Evolutionary conservation across 53 echinoderm and acorn worm species (phyloP), one percentile per base, ranked within the genome.

Genomic region (Luidia sarsii): DNA sequence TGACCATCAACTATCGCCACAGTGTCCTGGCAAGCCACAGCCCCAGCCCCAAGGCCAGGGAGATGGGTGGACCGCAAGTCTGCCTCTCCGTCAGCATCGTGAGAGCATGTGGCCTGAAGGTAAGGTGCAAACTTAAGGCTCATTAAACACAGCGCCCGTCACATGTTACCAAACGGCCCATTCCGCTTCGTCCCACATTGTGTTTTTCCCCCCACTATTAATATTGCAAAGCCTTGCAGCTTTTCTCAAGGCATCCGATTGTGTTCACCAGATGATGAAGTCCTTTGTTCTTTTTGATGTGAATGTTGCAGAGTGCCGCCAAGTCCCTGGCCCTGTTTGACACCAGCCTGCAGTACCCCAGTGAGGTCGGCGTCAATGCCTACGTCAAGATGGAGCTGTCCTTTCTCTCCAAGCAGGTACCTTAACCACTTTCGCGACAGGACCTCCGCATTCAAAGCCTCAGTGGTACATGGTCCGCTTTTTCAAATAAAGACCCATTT

Each of bases 21-120:
- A 73, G 66, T 5, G 22, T 83, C 18, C 56, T 89, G 3, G 49
- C 71, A 23, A 53, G 39, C 52, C 35, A 28, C 11, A 46, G 39
- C 34, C 7, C 84, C 6, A 10, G 38, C 30, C 63, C 84, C 6
- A 61, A 33, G 34, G n/a, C 25, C 46, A 39, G 25, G 46, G 71
- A 72, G 65, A 82, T 60, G 21, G 56, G 51, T 21, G 48, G 61
- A 14, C 70, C 54, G 7, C 92, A 92, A 39, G 93, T 91, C 33
- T 93, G 90, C 21, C 80, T 96, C 7, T 86, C 97, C 35, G 90
- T 96, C 10, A 79, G 90, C 14, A 48, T 96, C 19, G 30, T 86
- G 22, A 89, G 97, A 68, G 97, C 93, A 1, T 90, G 92, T 67
- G 97, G 97, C n/a, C 82, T 96, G 23, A 93, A 96, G 97, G 97